Evolutionary conservation across 1,140 invertebrate species (phyloP).

Genomic region (Saccostrea glomerata): DNA sequence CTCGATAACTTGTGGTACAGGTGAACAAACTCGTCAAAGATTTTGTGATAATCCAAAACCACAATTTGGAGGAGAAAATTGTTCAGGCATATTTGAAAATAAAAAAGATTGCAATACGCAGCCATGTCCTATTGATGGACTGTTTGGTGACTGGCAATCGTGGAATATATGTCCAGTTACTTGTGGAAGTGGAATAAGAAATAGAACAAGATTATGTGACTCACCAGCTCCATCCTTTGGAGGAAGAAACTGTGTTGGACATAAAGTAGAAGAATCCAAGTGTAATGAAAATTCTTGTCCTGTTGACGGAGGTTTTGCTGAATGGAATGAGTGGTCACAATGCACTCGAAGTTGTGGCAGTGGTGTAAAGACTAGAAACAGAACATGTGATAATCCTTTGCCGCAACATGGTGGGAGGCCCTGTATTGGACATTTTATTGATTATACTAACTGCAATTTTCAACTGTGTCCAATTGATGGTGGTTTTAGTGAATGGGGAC

Average conservation of each 20-base stretch:
- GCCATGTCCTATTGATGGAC: slow-evolving; percentile 1
- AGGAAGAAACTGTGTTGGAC: slow-evolving; percentile 68
- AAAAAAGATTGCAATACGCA: slow-evolving; percentile 32
- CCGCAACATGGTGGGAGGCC: background rate
- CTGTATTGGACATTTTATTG: slow-evolving; percentile 15
- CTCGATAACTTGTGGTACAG: slow-evolving; percentile 92
- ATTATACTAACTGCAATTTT: background rate
- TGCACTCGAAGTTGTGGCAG: slow-evolving; percentile 69
- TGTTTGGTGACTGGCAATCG: slow-evolving; percentile 62
- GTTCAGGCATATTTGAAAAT: slow-evolving; percentile 52
- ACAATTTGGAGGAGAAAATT: slow-evolving; percentile 63
- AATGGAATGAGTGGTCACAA: slow-evolving; percentile 66
- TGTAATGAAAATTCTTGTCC: slow-evolving; percentile 11
- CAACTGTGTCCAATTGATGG: slow-evolving; percentile 31
- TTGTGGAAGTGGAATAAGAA: slow-evolving; percentile 61
- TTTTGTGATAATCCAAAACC: slow-evolving; percentile 57
- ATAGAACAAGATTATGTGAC: slow-evolving; percentile 57
- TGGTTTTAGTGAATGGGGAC: slow-evolving; percentile 11
- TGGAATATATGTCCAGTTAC: slow-evolving; percentile 62
- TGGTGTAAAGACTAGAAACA: slow-evolving; percentile 54
- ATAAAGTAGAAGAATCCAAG: slow-evolving; percentile 58
- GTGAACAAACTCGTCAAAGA: slow-evolving; percentile 84
- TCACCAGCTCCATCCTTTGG: slow-evolving; percentile 69
- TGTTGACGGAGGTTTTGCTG: slow-evolving; percentile 67
- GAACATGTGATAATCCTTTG: slow-evolving; percentile 57